phyloP scores from a whole-genome alignment of 2,888 invertebrate species.

The Nephrocerus scutellatus region DNA sequence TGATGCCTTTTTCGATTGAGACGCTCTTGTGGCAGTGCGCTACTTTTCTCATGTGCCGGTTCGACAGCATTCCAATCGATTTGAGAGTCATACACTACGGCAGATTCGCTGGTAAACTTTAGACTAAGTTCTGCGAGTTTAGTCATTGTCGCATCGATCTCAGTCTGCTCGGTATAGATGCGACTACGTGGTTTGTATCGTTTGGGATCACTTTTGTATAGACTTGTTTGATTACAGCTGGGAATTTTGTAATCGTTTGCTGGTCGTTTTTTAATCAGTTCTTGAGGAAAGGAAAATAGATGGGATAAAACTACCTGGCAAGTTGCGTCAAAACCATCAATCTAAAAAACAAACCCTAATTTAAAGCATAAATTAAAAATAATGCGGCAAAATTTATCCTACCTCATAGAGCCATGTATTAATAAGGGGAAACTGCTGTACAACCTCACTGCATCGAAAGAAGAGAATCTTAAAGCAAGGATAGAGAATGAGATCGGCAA shows the following conservation, averaged over 20 bases:
- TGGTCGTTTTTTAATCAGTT: conserved; percentile 16
- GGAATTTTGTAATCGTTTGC: conserved; percentile 28
- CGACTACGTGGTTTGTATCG: conserved; percentile 67
- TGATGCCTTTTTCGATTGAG: conserved; percentile 76
- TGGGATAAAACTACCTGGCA: conserved; percentile 29
- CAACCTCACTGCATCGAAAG: conserved; percentile 40
- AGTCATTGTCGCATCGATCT: conserved; percentile 56
- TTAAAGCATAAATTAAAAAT: neutral
- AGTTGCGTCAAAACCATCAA: conserved; percentile 32
- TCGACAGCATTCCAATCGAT: conserved; percentile 63
- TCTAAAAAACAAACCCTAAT: conserved; percentile 24
- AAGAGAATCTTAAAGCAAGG: conserved; percentile 61
- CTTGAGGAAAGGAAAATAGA: conserved; percentile 10
- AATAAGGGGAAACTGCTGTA: conserved; percentile 53
- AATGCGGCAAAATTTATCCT: conserved; percentile 3
- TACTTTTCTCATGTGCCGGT: conserved; percentile 69
- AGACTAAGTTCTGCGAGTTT: conserved; percentile 37
- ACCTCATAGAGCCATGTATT: conserved; percentile 56
- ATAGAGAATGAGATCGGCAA: conserved; percentile 76
- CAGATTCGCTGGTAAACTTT: conserved; percentile 32
- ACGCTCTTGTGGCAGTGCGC: conserved; percentile 68
- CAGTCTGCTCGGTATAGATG: conserved; percentile 67
- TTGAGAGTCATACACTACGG: conserved; percentile 27
- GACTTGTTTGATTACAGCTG: conserved; percentile 35
- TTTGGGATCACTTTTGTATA: conserved; percentile 64